These are phyloP conservation scores for Epiperipatus broadwayi DNA, from an alignment of 2,888 invertebrate species.

Conservation along the genomic window DNA sequence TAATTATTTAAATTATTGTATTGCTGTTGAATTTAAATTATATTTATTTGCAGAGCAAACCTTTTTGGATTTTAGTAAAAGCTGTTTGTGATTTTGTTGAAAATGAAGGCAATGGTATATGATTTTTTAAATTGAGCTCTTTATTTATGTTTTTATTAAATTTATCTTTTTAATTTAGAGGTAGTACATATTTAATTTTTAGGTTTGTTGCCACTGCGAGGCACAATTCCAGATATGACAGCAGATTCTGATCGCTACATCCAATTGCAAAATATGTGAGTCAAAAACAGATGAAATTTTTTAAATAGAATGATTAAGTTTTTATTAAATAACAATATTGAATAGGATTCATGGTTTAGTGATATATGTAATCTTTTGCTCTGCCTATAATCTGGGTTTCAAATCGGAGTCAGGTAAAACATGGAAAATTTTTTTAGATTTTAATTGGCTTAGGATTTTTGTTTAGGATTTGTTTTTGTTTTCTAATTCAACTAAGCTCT, in stretches of 20 bases:
- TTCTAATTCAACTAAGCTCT: too few species aligned
- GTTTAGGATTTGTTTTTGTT: too few species aligned
- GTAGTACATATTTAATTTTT: neutral
- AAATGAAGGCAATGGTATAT: slow-evolving; percentile 51
- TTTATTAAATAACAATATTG: too few species aligned
- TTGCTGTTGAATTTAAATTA: neutral
- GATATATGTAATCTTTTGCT: too few species aligned
- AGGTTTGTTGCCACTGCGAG: slow-evolving; percentile 51
- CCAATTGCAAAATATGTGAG: slow-evolving; percentile 59
- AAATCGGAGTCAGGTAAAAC: too few species aligned
- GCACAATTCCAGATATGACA: slow-evolving; percentile 86
- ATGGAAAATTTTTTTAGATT: too few species aligned
- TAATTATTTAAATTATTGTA: neutral
- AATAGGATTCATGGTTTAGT: too few species aligned
- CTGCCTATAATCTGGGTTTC: too few species aligned
- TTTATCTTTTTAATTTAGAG: slow-evolving; percentile 1
- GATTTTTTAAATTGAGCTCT: neutral
- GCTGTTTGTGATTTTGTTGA: slow-evolving; percentile 68
- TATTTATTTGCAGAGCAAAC: slow-evolving; percentile 25
- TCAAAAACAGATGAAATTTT: too few species aligned
- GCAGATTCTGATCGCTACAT: slow-evolving; percentile 79
- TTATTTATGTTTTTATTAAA: too few species aligned
- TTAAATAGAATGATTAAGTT: too few species aligned
- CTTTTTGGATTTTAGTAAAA: slow-evolving; percentile 81
- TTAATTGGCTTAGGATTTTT: too few species aligned